These are phyloP conservation scores for Bombus superbus DNA, from an alignment of 1,140 invertebrate genomes.

Conservation along the genomic window DNA sequence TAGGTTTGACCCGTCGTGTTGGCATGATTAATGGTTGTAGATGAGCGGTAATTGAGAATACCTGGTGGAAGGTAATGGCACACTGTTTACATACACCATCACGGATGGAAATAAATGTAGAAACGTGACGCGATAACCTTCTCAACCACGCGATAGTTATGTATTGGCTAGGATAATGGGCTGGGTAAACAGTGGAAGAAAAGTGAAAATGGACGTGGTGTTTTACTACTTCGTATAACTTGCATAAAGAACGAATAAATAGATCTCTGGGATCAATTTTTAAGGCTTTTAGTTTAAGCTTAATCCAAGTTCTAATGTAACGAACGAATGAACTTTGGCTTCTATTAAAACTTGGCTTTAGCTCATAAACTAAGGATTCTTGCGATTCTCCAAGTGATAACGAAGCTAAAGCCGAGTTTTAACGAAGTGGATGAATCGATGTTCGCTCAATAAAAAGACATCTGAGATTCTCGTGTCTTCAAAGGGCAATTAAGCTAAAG, in stretches of 20 bases:
- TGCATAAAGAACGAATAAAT: neutral
- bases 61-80: slow-evolving; percentile 32
- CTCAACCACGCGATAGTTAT: neutral
- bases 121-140: slow-evolving; percentile 43
- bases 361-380: too few species aligned
- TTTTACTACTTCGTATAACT: neutral
- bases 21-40: slow-evolving; percentile 46
- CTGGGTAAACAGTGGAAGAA: slow-evolving; percentile 15
- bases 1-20: slow-evolving; percentile 17
- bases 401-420: too few species aligned
- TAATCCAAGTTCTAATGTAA: too few species aligned
- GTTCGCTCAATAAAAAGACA: too few species aligned
- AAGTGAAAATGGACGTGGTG: neutral
- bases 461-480: too few species aligned
- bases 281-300: too few species aligned
- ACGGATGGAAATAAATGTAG: slow-evolving; percentile 20
- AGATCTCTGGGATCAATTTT: too few species aligned
- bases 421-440: too few species aligned
- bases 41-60: slow-evolving; percentile 25
- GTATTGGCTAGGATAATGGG: neutral
- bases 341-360: too few species aligned
- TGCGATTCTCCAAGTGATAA: too few species aligned
- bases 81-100: slow-evolving; percentile 21
- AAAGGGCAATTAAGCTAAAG: too few species aligned
- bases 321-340: too few species aligned